Percentiles rank a stretch among this genome's conserved stretches.
Conservation (phyloP, 2,888 invertebrate genomes). For the Pterostichus niger region DNA sequence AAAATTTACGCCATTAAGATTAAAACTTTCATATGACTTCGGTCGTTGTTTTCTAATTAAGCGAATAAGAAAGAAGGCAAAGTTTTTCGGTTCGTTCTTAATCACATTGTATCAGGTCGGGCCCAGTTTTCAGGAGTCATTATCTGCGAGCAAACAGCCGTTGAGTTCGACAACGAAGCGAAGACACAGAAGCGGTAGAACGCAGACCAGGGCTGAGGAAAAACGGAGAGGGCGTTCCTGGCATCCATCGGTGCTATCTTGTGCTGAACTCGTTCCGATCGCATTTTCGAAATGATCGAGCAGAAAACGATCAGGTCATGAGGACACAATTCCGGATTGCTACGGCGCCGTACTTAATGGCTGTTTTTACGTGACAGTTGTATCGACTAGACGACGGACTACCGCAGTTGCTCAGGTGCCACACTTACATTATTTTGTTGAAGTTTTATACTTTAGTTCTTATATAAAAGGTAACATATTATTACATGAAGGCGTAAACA, state of each 20-base stretch:
- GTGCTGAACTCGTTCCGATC: constrained; percentile 18
- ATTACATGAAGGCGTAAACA: no score
- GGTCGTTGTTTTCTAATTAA: constrained; percentile 53
- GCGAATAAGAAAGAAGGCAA: constrained; percentile 51
- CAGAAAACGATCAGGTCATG: constrained; percentile 40
- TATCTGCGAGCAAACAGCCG: constrained; percentile 53
- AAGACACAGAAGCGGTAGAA: constrained; percentile 14
- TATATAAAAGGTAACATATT: no score
- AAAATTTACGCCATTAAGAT: constrained; percentile 47
- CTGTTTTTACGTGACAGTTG: constrained; percentile 40
- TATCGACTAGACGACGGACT: not conserved
- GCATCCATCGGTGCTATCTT: not conserved
- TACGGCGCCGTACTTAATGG: constrained; percentile 46
- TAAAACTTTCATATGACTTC: constrained; percentile 28
- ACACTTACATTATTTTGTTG: not conserved
- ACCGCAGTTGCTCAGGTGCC: not conserved
- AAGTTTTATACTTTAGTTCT: no score
- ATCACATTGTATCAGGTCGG: constrained; percentile 54
- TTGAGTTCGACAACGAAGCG: constrained; percentile 44
- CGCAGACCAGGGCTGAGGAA: constrained; percentile 8
- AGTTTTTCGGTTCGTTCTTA: constrained; percentile 57
- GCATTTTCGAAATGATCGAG: constrained; percentile 50
- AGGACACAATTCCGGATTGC: constrained; percentile 25
- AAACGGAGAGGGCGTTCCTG: constrained; percentile 1
- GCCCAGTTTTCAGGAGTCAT: constrained; percentile 58